These are phyloP conservation scores for Forbesichthys papilliferus DNA, from an alignment of 2,113 vertebrate genomes.

Conservation along the genomic window DNA sequence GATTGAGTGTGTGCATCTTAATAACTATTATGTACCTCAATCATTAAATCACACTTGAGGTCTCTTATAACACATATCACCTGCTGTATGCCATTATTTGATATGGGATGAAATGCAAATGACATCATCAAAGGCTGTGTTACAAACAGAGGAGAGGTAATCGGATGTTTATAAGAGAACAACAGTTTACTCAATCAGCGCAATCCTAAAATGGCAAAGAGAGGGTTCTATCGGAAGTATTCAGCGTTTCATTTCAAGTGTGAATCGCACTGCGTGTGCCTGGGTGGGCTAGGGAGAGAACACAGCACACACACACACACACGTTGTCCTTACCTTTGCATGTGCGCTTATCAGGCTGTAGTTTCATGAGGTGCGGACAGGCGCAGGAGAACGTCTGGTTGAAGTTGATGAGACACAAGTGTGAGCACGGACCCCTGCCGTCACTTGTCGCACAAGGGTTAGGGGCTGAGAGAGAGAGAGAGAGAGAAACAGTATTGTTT, in stretches of 20 bases:
- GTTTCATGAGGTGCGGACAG: constrained; percentile 97
- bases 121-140: constrained; percentile 1
- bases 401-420: constrained; percentile 97
- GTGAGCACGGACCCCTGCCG: constrained; percentile 89
- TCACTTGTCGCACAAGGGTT: constrained; percentile 89
- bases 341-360: constrained; percentile 86
- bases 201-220: constrained; percentile 4
- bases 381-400: constrained; percentile 92
- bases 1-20: background rate
- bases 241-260: too few relatives aligned
- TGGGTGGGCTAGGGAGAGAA: background rate
- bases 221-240: constrained; percentile 11
- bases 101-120: constrained; percentile 24
- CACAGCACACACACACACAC: too few relatives aligned
- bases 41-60: constrained; percentile 24
- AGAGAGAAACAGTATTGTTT: background rate
- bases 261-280: background rate
- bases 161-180: constrained; percentile 11
- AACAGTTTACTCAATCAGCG: constrained; percentile 2
- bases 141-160: too few relatives aligned
- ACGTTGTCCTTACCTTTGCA: constrained; percentile 85
- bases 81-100: constrained; percentile 8
- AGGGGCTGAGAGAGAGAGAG: constrained; percentile 75
- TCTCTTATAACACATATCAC: constrained; percentile 6
- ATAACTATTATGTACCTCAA: background rate